phyloP scores from a whole-genome alignment of 2,797 vertebrate species.

The Notamacropus eugenii region DNA sequence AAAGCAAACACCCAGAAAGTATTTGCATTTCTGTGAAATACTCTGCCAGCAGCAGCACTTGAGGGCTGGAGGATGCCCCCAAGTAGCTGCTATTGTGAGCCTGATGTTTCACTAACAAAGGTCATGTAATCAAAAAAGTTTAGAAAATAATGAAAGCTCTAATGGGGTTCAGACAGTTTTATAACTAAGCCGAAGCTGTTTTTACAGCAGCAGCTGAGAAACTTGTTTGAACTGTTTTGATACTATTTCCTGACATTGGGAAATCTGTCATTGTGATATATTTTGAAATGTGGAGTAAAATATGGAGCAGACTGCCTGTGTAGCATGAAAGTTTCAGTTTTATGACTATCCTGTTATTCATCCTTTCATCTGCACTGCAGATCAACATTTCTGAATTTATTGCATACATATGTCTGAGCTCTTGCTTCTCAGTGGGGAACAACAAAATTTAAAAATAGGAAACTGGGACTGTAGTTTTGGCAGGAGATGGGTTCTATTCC shows the following conservation, averaged over 20 bases:
- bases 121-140: conserved; percentile 73
- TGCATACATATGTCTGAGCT: conserved; percentile 85
- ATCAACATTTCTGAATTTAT: conserved; percentile 82
- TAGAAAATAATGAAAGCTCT: conserved; percentile 79
- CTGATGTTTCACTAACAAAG: conserved; percentile 52
- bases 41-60: background rate
- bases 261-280: conserved; percentile 87
- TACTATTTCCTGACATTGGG: conserved; percentile 85
- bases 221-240: conserved; percentile 82
- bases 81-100: conserved; percentile 25
- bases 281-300: conserved; percentile 83
- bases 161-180: conserved; percentile 80
- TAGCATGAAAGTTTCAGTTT: conserved; percentile 83
- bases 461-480: conserved; percentile 50
- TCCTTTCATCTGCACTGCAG: conserved; percentile 84
- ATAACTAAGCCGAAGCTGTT: conserved; percentile 79
- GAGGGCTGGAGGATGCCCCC: conserved; percentile 5
- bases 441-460: conserved; percentile 69
- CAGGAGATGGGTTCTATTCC: conserved; percentile 45
- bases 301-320: conserved; percentile 58
- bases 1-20: background rate
- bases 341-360: conserved; percentile 79
- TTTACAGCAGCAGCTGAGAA: conserved; percentile 84
- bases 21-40: background rate
- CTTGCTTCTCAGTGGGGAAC: conserved; percentile 77